Evolutionary conservation across 2,888 invertebrate species (phyloP).

Genomic region (Stramonita haemastoma): DNA sequence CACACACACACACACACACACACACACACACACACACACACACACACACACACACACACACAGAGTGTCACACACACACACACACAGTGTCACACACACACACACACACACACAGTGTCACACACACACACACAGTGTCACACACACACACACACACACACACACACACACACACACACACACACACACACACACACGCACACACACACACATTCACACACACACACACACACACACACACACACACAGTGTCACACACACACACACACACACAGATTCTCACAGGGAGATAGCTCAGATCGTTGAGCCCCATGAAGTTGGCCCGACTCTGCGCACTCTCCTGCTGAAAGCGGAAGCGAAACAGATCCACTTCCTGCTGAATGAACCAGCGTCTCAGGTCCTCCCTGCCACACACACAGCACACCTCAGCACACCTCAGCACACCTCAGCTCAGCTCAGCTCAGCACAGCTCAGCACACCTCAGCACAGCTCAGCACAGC

Average conservation of each 20-base stretch:
- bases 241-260: not conserved
- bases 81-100: no score
- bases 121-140: not conserved
- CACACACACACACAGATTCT: not conserved
- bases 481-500: not conserved
- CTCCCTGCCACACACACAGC: slow-evolving; percentile 78
- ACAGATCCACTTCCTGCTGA: slow-evolving; percentile 91
- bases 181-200: not conserved
- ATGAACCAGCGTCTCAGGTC: slow-evolving; percentile 93
- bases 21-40: no score
- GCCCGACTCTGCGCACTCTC: slow-evolving; percentile 61
- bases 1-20: no score
- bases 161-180: not conserved
- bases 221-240: no score
- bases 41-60: no score
- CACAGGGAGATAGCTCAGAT: slow-evolving; percentile 72
- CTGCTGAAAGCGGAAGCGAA: slow-evolving; percentile 81
- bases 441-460: not conserved
- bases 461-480: not conserved
- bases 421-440: not conserved
- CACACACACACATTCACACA: not conserved
- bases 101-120: no score
- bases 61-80: no score
- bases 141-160: not conserved
- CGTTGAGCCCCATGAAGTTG: slow-evolving; percentile 66